Evolutionary conservation across 1,140 invertebrate species (phyloP).

Genomic region (Polypedilum pembai): DNA sequence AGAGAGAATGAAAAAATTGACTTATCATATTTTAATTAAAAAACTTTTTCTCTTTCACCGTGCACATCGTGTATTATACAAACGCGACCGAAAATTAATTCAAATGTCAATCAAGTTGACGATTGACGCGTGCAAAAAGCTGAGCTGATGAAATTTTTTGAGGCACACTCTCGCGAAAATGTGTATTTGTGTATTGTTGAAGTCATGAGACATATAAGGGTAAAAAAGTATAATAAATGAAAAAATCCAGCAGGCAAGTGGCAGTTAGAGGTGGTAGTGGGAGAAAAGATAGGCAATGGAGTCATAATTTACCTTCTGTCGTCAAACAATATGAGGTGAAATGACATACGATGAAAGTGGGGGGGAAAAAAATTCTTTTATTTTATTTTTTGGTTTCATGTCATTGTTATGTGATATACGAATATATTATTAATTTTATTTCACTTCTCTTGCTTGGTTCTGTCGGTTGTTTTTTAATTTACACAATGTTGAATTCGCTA

Average conservation of each 20-base stretch:
- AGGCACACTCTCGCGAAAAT: slow-evolving; percentile 9
- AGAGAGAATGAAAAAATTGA: neutral
- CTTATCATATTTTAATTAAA: slow-evolving; percentile 26
- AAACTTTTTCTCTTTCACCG: neutral
- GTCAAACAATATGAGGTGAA: slow-evolving; percentile 12
- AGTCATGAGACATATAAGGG: neutral
- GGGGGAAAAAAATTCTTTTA: neutral
- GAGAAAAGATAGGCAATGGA: neutral
- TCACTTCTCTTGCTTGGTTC: no score
- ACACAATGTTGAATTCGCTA: neutral
- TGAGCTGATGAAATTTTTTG: neutral
- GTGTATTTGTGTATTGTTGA: neutral
- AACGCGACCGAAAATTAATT: slow-evolving; percentile 20
- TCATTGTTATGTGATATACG: neutral
- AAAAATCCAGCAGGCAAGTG: slow-evolving; percentile 10
- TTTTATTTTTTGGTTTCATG: neutral
- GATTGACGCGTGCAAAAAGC: slow-evolving; percentile 17
- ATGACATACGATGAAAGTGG: neutral
- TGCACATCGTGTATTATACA: neutral
- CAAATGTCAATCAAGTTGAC: slow-evolving; percentile 21
- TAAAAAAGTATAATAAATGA: neutral
- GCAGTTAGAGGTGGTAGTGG: neutral
- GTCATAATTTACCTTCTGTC: slow-evolving; percentile 12
- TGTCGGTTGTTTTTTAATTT: neutral
- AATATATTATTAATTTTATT: neutral